phyloP scores from a whole-genome alignment of 2,113 vertebrate genomes.

The Xenopus tropicalis region UCB_Xtro_10.0 CM004449.2:77886501-77887000 shows the following conservation, averaged over 20 bases:
- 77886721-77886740: not conserved
- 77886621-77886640: not conserved
- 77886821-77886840: not conserved
- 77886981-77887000: too few relatives aligned
- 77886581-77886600: conserved; percentile 20
- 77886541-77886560: conserved; percentile 4
- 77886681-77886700: not conserved
- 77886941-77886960: too few relatives aligned
- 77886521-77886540: conserved; percentile 29
- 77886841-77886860: too few relatives aligned
- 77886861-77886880: too few relatives aligned
- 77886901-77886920: too few relatives aligned
- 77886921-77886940: too few relatives aligned
- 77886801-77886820: not conserved
- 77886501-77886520: conserved; percentile 44
- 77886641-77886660: not conserved
- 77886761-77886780: too few relatives aligned
- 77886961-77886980: too few relatives aligned
- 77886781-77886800: too few relatives aligned
- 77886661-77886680: not conserved
- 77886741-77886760: not conserved
- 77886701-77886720: not conserved
- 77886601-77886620: not conserved
- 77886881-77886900: too few relatives aligned
- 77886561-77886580: conserved; percentile 11